Evolutionary conservation across 2,888 invertebrate genomes (phyloP).

Genomic region (Synanthedon myopaeformis): DNA sequence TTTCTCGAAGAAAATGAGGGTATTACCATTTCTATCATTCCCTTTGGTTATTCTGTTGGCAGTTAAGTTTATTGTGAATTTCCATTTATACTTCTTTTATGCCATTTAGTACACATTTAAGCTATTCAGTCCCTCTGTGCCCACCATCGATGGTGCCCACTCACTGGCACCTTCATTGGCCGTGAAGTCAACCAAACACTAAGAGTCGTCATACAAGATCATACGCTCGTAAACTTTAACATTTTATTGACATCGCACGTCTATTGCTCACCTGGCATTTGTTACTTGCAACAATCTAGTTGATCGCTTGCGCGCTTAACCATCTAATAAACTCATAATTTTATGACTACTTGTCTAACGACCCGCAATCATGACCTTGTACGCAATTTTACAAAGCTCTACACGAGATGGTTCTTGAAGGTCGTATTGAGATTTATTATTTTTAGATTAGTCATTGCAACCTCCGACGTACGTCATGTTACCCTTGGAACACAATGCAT

Average conservation of each 20-base stretch:
- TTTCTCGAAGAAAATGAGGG: no score
- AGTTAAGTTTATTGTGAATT: no score
- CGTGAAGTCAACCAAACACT: slow-evolving; percentile 42
- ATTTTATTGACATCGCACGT: slow-evolving; percentile 56
- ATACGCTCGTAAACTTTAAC: slow-evolving; percentile 50
- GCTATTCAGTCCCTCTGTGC: not conserved
- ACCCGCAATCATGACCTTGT: not conserved
- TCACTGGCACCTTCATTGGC: slow-evolving; percentile 12
- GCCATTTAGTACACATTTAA: no score
- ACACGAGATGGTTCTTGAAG: not conserved
- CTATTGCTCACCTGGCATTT: slow-evolving; percentile 34
- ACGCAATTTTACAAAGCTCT: not conserved
- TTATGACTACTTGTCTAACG: slow-evolving; percentile 6
- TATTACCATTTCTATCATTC: no score
- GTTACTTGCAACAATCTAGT: slow-evolving; percentile 37
- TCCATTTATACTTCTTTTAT: no score
- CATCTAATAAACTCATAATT: slow-evolving; percentile 28
- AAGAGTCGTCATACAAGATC: slow-evolving; percentile 17
- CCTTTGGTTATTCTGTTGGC: no score
- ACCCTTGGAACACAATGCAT: slow-evolving; percentile 30
- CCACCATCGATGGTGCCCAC: not conserved
- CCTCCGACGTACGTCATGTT: slow-evolving; percentile 12
- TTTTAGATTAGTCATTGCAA: not conserved
- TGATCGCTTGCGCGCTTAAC: slow-evolving; percentile 20
- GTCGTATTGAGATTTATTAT: slow-evolving; percentile 1